Evolutionary conservation across 2,888 invertebrate genomes (phyloP).

Genomic region (Rotaria sp.): DNA sequence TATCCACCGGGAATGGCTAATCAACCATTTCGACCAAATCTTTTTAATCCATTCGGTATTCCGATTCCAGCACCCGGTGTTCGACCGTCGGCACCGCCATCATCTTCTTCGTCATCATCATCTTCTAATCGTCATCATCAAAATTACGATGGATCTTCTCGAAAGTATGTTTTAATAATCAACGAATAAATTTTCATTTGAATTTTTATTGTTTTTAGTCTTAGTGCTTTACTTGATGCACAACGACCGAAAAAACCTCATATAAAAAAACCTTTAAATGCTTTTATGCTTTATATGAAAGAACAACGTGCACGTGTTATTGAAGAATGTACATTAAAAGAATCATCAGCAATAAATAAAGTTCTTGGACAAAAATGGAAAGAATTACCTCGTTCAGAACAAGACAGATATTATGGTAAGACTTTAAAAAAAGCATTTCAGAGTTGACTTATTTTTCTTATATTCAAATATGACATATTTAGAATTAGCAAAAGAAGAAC

Average conservation of each 20-base stretch:
- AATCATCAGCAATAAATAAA: slow-evolving; percentile 21
- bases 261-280: slow-evolving; percentile 31
- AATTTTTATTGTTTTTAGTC: background rate
- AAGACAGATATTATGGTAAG: slow-evolving; percentile 88
- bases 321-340: slow-evolving; percentile 30
- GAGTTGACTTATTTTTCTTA: background rate
- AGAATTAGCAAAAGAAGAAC: slow-evolving; percentile 97
- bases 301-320: slow-evolving; percentile 30
- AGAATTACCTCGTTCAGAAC: slow-evolving; percentile 96
- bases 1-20: background rate
- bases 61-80: background rate
- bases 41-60: background rate
- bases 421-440: rapidly evolving
- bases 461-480: background rate
- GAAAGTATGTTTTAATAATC: background rate
- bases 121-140: slow-evolving; percentile 5
- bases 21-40: background rate
- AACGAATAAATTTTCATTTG: background rate
- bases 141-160: background rate
- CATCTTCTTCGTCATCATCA: background rate
- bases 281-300: slow-evolving; percentile 28
- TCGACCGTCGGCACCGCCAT: background rate
- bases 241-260: slow-evolving; percentile 25
- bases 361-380: slow-evolving; percentile 66
- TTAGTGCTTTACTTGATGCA: background rate